Conservation (phyloP, 2,797 vertebrate species). For the Eupleurogrammus muticus region DNA sequence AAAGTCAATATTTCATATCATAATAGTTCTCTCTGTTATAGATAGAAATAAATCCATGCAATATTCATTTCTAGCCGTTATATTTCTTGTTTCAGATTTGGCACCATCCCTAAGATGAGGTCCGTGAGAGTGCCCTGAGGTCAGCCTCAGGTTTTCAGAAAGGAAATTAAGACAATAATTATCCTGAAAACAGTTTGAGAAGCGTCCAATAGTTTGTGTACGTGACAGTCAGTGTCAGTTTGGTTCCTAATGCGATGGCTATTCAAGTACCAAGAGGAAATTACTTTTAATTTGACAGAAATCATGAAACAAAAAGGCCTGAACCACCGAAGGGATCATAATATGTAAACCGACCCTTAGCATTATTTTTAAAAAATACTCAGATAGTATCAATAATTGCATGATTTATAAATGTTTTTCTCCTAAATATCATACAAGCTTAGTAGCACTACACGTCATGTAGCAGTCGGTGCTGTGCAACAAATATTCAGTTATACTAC, state of each 20-base stretch:
- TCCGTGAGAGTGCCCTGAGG: constrained; percentile 60
- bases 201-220: constrained; percentile 45
- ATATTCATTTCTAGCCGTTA: constrained; percentile 73
- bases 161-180: constrained; percentile 46
- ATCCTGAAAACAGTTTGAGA: constrained; percentile 58
- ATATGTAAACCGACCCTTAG: constrained; percentile 76
- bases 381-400: constrained; percentile 77
- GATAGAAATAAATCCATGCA: constrained; percentile 84
- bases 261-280: constrained; percentile 71
- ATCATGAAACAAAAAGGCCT: constrained; percentile 69
- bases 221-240: constrained; percentile 41
- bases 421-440: constrained; percentile 80
- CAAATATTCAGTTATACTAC: constrained; percentile 80
- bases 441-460: constrained; percentile 79
- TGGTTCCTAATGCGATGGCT: constrained; percentile 59
- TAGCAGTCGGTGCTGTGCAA: constrained; percentile 81
- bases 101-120: constrained; percentile 76
- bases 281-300: constrained; percentile 58
- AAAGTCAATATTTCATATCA: constrained; percentile 77
- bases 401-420: constrained; percentile 79
- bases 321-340: constrained; percentile 70
- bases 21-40: constrained; percentile 75
- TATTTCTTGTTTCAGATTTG: constrained; percentile 75
- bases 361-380: constrained; percentile 77
- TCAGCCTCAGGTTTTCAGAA: constrained; percentile 56